A percentile compares a stretch with the other conserved stretches of the same genome.
These are phyloP conservation scores for Calameuta pallipes DNA, from an alignment of 2,888 invertebrate genomes.

Conservation along the genomic window DNA sequence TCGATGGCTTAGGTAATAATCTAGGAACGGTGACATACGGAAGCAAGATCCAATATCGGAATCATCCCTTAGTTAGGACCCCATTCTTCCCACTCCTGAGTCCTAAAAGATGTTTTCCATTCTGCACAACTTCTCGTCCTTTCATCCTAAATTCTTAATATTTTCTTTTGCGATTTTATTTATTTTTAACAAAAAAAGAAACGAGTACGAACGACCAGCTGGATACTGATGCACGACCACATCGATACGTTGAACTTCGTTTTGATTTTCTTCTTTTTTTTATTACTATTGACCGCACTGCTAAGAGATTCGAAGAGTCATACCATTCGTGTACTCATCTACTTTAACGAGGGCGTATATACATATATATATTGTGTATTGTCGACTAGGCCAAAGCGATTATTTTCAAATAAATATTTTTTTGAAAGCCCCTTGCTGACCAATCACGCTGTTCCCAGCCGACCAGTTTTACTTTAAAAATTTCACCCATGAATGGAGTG, in stretches of 20 bases:
- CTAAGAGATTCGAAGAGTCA: constrained; percentile 15
- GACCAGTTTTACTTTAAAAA: neutral
- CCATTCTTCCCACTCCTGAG: neutral
- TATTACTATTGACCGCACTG: constrained; percentile 10
- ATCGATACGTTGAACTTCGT: constrained; percentile 4
- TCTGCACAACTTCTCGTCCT: neutral
- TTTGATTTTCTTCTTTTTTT: constrained; percentile 5
- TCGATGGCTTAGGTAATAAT: constrained; percentile 80
- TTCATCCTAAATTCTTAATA: neutral
- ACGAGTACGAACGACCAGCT: constrained; percentile 26
- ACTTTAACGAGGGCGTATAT: neutral
- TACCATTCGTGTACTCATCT: neutral
- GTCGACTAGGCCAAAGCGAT: constrained; percentile 30
- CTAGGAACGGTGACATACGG: constrained; percentile 4
- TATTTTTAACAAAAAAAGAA: constrained; percentile 10
- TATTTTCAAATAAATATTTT: constrained; percentile 43
- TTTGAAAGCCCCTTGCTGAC: constrained; percentile 17
- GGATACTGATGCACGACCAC: constrained; percentile 31
- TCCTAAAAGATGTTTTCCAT: neutral
- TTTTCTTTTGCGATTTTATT: constrained; percentile 2
- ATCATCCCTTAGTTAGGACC: neutral
- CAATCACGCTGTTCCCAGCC: neutral
- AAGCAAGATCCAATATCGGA: neutral
- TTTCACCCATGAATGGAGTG: neutral
- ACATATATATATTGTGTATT: constrained; percentile 25